Percentiles rank a stretch among this genome's conserved stretches.
phyloP scores from a whole-genome alignment of 2,113 vertebrate species.

The Albula goreensis region DNA sequence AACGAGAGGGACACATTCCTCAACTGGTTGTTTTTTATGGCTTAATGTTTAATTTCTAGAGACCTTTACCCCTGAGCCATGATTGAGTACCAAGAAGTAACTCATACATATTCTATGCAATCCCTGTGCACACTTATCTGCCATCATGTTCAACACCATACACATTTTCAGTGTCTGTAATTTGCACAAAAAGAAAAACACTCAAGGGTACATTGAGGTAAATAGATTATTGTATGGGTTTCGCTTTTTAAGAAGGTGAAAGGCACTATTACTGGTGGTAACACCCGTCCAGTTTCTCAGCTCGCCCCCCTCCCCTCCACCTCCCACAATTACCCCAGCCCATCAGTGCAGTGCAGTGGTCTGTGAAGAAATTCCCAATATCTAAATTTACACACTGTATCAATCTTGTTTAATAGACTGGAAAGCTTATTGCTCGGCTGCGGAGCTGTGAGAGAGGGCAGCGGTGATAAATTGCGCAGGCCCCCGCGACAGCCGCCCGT shows the following conservation, averaged over 20 bases:
- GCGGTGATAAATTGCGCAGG: slow-evolving; percentile 86
- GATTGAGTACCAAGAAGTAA: slow-evolving; percentile 24
- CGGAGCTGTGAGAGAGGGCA: slow-evolving; percentile 73
- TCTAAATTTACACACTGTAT: slow-evolving; percentile 81
- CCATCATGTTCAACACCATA: slow-evolving; percentile 39
- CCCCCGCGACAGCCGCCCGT: slow-evolving; percentile 68
- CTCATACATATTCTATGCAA: not conserved
- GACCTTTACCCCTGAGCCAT: slow-evolving; percentile 32
- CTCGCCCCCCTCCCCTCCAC: slow-evolving; percentile 30
- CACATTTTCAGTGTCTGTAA: slow-evolving; percentile 24
- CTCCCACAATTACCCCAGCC: slow-evolving; percentile 57
- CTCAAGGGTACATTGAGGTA: slow-evolving; percentile 33
- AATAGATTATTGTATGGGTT: slow-evolving; percentile 45
- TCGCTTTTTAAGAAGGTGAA: slow-evolving; percentile 35
- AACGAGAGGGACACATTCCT: too few species aligned
- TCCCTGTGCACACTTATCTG: slow-evolving; percentile 1
- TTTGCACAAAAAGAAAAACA: slow-evolving; percentile 44
- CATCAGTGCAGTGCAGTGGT: slow-evolving; percentile 72
- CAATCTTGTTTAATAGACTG: slow-evolving; percentile 94
- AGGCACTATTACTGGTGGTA: slow-evolving; percentile 63
- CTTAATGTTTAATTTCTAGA: slow-evolving; percentile 11
- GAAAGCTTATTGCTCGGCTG: slow-evolving; percentile 75
- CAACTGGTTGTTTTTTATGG: too few species aligned
- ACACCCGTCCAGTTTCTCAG: slow-evolving; percentile 56
- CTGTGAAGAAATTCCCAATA: slow-evolving; percentile 83